Evolutionary conservation across 2,888 invertebrate species (phyloP).

Genomic region (Branchellion lobata): DNA sequence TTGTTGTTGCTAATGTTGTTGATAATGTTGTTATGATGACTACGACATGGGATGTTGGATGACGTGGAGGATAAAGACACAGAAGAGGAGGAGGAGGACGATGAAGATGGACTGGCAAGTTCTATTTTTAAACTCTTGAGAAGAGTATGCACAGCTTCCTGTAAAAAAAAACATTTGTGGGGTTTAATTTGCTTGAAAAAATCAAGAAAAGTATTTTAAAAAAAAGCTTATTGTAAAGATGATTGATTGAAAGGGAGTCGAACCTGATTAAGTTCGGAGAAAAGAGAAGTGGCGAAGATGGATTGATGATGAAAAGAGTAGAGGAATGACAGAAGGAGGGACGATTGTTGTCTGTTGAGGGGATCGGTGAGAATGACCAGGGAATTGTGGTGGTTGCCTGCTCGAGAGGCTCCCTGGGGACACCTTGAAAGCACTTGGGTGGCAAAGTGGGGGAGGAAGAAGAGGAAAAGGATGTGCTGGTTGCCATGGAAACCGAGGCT

Average conservation of each 20-base stretch:
- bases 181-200: no score
- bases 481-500: slow-evolving; percentile 46
- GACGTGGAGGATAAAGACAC: no score
- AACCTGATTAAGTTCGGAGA: slow-evolving; percentile 48
- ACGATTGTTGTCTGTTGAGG: slow-evolving; percentile 40
- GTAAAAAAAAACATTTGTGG: not conserved
- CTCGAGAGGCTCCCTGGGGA: not conserved
- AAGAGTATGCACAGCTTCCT: no score
- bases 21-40: no score
- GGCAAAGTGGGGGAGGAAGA: slow-evolving; percentile 48
- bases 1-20: no score
- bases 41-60: no score
- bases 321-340: slow-evolving; percentile 50
- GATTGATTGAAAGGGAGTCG: no score
- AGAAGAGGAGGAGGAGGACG: no score
- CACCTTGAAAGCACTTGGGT: slow-evolving; percentile 13
- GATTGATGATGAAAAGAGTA: slow-evolving; percentile 48
- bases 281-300: slow-evolving; percentile 46
- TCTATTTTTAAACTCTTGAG: no score
- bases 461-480: slow-evolving; percentile 50
- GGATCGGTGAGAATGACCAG: slow-evolving; percentile 48
- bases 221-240: no score
- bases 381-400: slow-evolving; percentile 35
- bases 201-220: no score
- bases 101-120: no score